Evolutionary conservation across 1,140 invertebrate genomes (phyloP).

Genomic region (Drosophila kikkawai): DNA sequence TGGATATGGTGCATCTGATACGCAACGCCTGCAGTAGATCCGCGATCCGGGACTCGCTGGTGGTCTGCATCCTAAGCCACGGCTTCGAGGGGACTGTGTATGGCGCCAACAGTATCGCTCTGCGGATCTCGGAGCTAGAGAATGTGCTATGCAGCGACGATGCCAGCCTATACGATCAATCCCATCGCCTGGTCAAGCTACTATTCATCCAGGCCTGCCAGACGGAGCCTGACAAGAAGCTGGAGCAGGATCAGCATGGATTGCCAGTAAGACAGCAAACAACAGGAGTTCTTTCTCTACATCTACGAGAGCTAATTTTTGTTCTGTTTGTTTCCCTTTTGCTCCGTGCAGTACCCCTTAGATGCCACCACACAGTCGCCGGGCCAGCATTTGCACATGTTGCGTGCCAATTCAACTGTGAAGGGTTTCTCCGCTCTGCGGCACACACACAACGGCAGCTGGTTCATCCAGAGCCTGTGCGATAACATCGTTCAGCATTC

Average conservation of each 20-base stretch:
- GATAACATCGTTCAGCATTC: constrained; percentile 49
- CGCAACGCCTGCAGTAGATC: constrained; percentile 53
- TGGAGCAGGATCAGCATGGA: neutral
- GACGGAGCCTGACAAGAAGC: constrained; percentile 21
- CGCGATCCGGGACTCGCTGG: constrained; percentile 65
- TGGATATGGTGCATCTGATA: constrained; percentile 58
- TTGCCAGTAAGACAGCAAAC: constrained; percentile 12
- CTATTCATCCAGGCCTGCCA: constrained; percentile 81
- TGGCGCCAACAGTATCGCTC: constrained; percentile 69
- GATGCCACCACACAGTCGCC: constrained; percentile 47
- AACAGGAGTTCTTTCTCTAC: neutral
- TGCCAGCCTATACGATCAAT: constrained; percentile 49
- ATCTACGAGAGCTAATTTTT: neutral
- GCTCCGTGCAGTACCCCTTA: constrained; percentile 27
- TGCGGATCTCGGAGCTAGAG: constrained; percentile 69
- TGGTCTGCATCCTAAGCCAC: constrained; percentile 80
- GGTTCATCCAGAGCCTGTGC: constrained; percentile 80
- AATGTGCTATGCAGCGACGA: constrained; percentile 61
- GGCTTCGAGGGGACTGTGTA: constrained; percentile 74
- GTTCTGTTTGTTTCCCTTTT: too few relatives aligned
- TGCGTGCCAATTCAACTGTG: constrained; percentile 77
- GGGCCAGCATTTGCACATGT: constrained; percentile 57
- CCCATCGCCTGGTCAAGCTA: constrained; percentile 56
- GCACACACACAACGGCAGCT: constrained; percentile 71
- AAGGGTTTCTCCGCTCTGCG: constrained; percentile 66